Evolutionary conservation across 1,140 invertebrate genomes (phyloP).

Genomic region (Drosophila tsacasi): DNA sequence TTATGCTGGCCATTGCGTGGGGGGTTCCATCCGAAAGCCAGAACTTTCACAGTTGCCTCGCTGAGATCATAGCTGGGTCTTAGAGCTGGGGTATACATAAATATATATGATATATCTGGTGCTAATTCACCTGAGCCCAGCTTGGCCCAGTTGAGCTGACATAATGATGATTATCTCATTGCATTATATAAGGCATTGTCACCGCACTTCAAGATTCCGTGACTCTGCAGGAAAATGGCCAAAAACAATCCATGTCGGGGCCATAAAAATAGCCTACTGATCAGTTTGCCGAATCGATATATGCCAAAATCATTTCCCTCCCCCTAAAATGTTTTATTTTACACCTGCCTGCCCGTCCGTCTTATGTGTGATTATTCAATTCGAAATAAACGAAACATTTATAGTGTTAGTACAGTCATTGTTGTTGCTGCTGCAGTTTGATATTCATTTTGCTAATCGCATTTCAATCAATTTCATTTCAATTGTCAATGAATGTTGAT

Average conservation of each 20-base stretch:
- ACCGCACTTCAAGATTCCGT: conserved; percentile 53
- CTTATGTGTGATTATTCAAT: conserved; percentile 72
- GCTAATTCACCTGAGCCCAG: conserved; percentile 35
- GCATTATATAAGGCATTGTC: conserved; percentile 60
- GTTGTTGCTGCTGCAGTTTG: conserved; percentile 46
- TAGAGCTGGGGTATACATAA: not conserved
- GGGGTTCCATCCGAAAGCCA: conserved; percentile 20
- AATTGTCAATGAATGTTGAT: conserved; percentile 56
- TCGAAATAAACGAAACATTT: conserved; percentile 49
- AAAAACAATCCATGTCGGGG: conserved; percentile 40
- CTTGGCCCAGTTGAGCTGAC: conserved; percentile 42
- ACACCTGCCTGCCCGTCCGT: conserved; percentile 27
- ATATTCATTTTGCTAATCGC: conserved; percentile 77
- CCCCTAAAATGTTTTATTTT: conserved; percentile 13
- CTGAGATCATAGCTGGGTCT: conserved; percentile 40
- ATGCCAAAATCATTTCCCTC: conserved; percentile 49
- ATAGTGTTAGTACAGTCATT: conserved; percentile 28
- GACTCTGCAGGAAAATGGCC: conserved; percentile 69
- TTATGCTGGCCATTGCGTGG: conserved; percentile 45
- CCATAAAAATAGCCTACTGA: conserved; percentile 55
- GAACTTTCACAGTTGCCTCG: conserved; percentile 46
- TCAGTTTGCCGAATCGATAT: conserved; percentile 65
- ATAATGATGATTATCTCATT: conserved; percentile 74
- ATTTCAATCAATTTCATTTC: conserved; percentile 79
- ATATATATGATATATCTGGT: conserved; percentile 1